Evolutionary conservation across 1,140 invertebrate genomes (phyloP).

Genomic region (Watersipora subatra): DNA sequence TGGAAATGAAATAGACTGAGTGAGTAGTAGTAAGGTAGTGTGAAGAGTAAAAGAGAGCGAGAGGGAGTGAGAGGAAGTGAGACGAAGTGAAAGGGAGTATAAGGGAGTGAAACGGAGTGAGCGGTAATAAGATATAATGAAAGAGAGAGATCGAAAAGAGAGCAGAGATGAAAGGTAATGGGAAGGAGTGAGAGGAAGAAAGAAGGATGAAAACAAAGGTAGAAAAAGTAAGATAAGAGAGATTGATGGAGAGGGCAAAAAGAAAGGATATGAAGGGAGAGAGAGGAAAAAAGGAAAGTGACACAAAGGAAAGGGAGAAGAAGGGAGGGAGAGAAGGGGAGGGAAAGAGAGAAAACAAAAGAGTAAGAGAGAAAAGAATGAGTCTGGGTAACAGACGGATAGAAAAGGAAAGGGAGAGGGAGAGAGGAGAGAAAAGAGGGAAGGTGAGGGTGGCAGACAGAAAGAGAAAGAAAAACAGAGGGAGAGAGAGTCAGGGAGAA

Average conservation of each 20-base stretch:
- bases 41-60: background rate
- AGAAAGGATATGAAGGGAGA: background rate
- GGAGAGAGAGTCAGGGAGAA: background rate
- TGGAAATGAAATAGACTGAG: background rate
- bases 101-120: background rate
- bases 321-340: background rate
- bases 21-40: background rate
- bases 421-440: background rate
- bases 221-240: background rate
- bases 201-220: background rate
- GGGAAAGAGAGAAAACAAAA: background rate
- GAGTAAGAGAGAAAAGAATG: background rate
- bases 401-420: background rate
- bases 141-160: background rate
- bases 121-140: too few relatives aligned
- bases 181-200: background rate
- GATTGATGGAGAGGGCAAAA: background rate
- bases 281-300: background rate
- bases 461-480: background rate
- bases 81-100: background rate
- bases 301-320: background rate
- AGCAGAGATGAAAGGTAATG: background rate
- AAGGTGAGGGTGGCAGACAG: background rate
- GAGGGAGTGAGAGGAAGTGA: background rate
- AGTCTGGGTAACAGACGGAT: background rate